phyloP scores from a whole-genome alignment of 64 coral and sea anemone species.

The Hydrozoanthus tunicans region DNA sequence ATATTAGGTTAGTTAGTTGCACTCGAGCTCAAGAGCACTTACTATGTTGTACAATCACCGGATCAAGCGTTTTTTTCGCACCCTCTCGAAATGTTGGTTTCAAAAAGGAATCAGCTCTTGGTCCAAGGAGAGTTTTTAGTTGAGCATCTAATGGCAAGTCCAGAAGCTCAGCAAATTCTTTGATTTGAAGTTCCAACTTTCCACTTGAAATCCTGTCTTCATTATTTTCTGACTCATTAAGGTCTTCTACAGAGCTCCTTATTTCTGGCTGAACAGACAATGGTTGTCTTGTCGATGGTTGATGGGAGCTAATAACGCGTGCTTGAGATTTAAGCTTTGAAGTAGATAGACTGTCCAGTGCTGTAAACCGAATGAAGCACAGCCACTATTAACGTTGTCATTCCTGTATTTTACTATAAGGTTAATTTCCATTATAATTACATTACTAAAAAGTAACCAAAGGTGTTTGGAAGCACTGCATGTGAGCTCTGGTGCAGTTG shows the following conservation, averaged over 20 bases:
- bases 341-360: constrained; percentile 57
- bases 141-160: constrained; percentile 74
- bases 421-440: too few species aligned
- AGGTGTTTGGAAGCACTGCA: too few species aligned
- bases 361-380: constrained; percentile 50
- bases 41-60: constrained; percentile 49
- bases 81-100: constrained; percentile 88
- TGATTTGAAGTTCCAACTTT: constrained; percentile 36
- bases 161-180: constrained; percentile 73
- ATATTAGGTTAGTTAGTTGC: too few species aligned
- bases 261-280: background rate
- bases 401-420: too few species aligned
- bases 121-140: constrained; percentile 60
- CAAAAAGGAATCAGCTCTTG: constrained; percentile 69
- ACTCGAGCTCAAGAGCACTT: background rate
- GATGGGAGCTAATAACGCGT: constrained; percentile 72
- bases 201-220: background rate
- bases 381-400: background rate
- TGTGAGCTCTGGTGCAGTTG: too few species aligned
- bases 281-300: constrained; percentile 41
- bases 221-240: background rate
- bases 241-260: background rate
- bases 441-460: too few species aligned
- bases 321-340: constrained; percentile 72
- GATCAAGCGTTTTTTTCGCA: constrained; percentile 87